Percentiles rank a stretch among this genome's conserved stretches.
phyloP scores from a whole-genome alignment of 2,113 vertebrate species.

The Dasyprocta punctata region DNA sequence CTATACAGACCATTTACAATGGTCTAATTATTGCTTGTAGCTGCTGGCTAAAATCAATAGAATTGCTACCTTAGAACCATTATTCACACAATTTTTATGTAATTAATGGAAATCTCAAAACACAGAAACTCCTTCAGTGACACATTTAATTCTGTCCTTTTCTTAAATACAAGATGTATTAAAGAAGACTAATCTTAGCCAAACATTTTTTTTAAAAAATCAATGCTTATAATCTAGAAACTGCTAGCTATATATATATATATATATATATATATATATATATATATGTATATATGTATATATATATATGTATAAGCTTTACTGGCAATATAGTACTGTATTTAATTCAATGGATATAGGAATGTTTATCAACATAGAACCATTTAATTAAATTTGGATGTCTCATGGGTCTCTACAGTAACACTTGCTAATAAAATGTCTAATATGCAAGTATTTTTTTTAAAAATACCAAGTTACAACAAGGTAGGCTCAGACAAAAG shows the following conservation, averaged over 20 bases:
- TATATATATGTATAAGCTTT: neutral
- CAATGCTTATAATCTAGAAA: slow-evolving; percentile 42
- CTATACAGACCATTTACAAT: neutral
- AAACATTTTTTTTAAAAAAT: slow-evolving; percentile 31
- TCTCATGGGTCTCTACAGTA: slow-evolving; percentile 37
- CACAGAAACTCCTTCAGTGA: slow-evolving; percentile 2
- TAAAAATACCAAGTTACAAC: slow-evolving; percentile 71
- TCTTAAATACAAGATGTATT: neutral
- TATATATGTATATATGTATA: no score
- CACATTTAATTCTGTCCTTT: slow-evolving; percentile 35
- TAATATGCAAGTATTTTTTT: slow-evolving; percentile 63
- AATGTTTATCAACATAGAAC: slow-evolving; percentile 50
- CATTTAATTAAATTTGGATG: slow-evolving; percentile 44
- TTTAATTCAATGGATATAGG: slow-evolving; percentile 35
- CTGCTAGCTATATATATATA: neutral
- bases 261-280: no score
- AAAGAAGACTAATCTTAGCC: slow-evolving; percentile 51
- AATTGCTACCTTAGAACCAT: slow-evolving; percentile 32
- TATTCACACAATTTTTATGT: slow-evolving; percentile 33
- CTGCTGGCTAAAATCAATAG: slow-evolving; percentile 35
- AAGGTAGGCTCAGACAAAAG: slow-evolving; percentile 74
- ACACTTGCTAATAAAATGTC: slow-evolving; percentile 34
- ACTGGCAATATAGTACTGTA: neutral
- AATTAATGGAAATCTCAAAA: slow-evolving; percentile 44
- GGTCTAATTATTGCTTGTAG: neutral